Evolutionary conservation across 2,797 vertebrate species (phyloP), one percentile per base, ranked within the genome.

Genomic region (Thripadectes ignobilis): DNA sequence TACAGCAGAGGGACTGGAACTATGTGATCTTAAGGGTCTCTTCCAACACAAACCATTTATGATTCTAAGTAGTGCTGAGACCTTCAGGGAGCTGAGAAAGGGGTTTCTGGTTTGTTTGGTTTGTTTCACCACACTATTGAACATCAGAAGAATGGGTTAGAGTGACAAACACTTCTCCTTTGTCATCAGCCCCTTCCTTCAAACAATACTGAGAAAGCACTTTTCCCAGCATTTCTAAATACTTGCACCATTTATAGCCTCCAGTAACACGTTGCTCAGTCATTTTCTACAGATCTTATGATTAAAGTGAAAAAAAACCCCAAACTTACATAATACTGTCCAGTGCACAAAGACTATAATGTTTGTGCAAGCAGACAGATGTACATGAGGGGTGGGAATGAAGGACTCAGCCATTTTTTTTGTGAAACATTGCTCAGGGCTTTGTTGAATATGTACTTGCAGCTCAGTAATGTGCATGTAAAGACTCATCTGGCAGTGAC

Each of bases 151-250:
- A 90, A 61, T 3, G 5, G 38, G 34, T 57, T 61, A 79, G 43
- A 6, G 5, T 12, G 58, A 92, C 62, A 68, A 61, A 45, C 6
- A n/a, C 15, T 29, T 78, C 34, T 66, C 29, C 24, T 48, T 72
- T 94, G 46, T 39, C 46, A 86, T 78, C 39, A 77, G 52, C 1
- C 30, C 12, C 27, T 29, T 36, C 24, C 39, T 92, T 78, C 73
- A 89, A 88, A 86, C 66, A 79, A 26, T 26, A 72, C 30, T 9
- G 7, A 84, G 51, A 80, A 78, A 91, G 76, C 9, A 24, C 43
- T 72, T 86, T 73, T 75, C 55, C 49, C 39, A 78, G 71, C 20
- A 41, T 41, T 76, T 36, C 59, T 86, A 61, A 90, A 79, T 20
- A 79, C 29, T 45, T 30, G 18, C 45, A 76, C 14, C 59, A 45